phyloP scores from a whole-genome alignment of 1,140 invertebrate genomes.

The Parapsyche elsis region DNA sequence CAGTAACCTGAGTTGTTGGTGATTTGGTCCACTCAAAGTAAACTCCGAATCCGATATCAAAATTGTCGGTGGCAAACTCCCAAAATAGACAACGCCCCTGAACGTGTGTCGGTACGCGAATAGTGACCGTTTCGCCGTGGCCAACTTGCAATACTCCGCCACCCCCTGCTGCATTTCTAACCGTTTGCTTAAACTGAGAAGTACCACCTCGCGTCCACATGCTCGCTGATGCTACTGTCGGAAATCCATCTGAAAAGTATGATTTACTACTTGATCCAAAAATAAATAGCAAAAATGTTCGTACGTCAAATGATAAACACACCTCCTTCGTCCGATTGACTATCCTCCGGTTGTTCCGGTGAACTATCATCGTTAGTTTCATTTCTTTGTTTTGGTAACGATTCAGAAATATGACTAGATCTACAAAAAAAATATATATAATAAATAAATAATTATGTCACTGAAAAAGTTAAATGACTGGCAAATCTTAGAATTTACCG shows the following conservation, averaged over 20 bases:
- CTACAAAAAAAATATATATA: conserved; percentile 31
- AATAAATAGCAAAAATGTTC: not conserved
- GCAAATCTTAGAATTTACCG: no score
- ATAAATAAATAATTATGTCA: not conserved
- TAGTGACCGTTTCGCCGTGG: conserved; percentile 97
- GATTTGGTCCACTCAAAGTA: conserved; percentile 98
- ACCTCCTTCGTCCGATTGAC: conserved; percentile 54
- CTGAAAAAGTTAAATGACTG: not conserved
- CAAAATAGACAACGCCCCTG: conserved; percentile 96
- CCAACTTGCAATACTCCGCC: conserved; percentile 96
- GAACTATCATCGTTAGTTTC: conserved; percentile 51
- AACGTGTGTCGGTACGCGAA: conserved; percentile 96
- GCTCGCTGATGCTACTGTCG: conserved; percentile 78
- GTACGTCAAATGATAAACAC: not conserved
- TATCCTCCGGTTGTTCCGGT: conserved; percentile 50
- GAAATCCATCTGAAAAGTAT: conserved; percentile 60
- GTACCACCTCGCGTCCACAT: conserved; percentile 97
- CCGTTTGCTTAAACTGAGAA: conserved; percentile 90
- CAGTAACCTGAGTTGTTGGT: conserved; percentile 83
- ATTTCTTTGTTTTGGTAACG: conserved; percentile 41
- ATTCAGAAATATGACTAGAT: conserved; percentile 39
- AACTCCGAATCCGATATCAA: conserved; percentile 98
- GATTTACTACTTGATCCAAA: no score
- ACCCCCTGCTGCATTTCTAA: conserved; percentile 87
- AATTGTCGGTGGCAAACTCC: conserved; percentile 99